A percentile compares a stretch with the other conserved stretches of the same genome.
Evolutionary conservation across 1,140 invertebrate species (phyloP).

Genomic region (Lanistes nyassanus): DNA sequence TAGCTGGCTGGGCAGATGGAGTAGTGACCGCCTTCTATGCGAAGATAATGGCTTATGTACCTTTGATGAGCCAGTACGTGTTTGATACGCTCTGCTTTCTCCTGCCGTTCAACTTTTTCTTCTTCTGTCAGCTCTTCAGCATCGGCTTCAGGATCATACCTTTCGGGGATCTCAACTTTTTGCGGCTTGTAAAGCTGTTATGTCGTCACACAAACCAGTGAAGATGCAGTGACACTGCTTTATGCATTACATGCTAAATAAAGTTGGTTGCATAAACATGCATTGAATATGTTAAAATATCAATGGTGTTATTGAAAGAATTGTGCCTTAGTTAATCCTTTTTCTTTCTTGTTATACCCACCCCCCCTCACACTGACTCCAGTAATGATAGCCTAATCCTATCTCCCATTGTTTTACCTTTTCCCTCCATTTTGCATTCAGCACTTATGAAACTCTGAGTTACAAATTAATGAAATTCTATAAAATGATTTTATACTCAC

Average conservation of each 20-base stretch:
- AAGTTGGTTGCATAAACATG: no score
- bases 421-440: no score
- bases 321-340: neutral
- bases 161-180: conserved; percentile 90
- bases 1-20: neutral
- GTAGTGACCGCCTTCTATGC: neutral
- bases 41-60: conserved; percentile 55
- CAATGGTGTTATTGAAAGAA: neutral
- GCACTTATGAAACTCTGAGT: no score
- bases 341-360: neutral
- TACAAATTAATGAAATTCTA: no score
- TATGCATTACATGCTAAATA: neutral
- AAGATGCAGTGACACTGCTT: neutral
- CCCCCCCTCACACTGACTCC: neutral
- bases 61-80: conserved; percentile 81
- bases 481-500: no score
- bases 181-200: conserved; percentile 82
- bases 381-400: neutral
- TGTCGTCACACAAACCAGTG: no score
- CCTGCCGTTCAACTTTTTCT: conserved; percentile 81
- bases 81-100: conserved; percentile 90
- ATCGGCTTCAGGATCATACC: conserved; percentile 79
- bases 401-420: no score
- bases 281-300: neutral
- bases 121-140: conserved; percentile 78